Percentiles rank a stretch among this genome's conserved stretches.
Evolutionary conservation across 2,888 invertebrate genomes (phyloP).

Genomic region (Sinhomidia bicolor): DNA sequence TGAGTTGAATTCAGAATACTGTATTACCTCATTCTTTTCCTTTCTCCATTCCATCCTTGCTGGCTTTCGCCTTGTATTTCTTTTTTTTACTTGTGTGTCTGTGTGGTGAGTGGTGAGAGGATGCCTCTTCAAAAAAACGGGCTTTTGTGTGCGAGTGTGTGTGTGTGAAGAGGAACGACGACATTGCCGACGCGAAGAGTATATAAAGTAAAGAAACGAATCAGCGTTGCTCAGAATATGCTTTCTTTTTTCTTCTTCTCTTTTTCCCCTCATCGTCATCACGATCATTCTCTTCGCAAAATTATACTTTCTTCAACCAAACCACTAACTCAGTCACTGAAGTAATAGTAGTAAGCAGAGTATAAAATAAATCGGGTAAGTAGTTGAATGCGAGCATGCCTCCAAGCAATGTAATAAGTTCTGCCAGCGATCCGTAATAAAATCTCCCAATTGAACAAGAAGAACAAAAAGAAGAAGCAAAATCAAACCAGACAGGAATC

Average conservation of each 20-base stretch:
- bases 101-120: conserved; percentile 21
- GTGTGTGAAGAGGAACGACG: neutral
- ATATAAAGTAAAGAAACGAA: conserved; percentile 48
- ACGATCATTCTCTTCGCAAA: neutral
- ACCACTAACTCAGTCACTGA: neutral
- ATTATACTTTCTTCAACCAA: conserved; percentile 17
- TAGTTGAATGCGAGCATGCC: conserved; percentile 30
- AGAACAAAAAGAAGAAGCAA: no score
- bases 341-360: no score
- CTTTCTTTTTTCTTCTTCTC: neutral
- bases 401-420: conserved; percentile 3
- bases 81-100: conserved; percentile 22
- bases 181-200: neutral
- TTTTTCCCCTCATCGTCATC: neutral
- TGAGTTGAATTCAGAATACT: conserved; percentile 71
- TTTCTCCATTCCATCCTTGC: conserved; percentile 17
- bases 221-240: conserved; percentile 15
- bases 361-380: conserved; percentile 43
- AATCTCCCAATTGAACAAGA: neutral
- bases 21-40: conserved; percentile 61
- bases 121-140: conserved; percentile 49
- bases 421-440: conserved; percentile 33
- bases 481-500: neutral
- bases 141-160: no score
- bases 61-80: neutral